A percentile compares a stretch with the other conserved stretches of the same genome.
Conservation (phyloP, 2,113 vertebrate species). For the Notarius lentiginosus region DNA sequence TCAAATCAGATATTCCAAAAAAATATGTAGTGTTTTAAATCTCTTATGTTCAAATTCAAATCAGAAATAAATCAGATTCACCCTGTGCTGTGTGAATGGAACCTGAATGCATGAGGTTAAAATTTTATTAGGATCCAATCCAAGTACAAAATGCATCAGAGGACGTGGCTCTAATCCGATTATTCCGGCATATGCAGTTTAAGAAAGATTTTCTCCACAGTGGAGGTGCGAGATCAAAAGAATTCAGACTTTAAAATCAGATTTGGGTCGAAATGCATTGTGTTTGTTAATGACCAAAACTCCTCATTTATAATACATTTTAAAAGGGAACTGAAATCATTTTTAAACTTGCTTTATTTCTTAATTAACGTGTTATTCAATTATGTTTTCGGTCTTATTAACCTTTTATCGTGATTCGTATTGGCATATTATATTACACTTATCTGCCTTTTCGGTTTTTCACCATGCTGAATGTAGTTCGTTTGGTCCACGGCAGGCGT, state of each 20-base stretch:
- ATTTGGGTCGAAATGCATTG: not conserved
- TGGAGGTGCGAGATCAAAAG: not conserved
- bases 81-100: not conserved
- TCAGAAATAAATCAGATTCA: not conserved
- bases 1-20: not conserved
- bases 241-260: not conserved
- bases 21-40: not conserved
- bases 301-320: not conserved
- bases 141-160: not conserved
- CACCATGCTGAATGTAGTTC: too few relatives aligned
- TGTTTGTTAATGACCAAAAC: not conserved
- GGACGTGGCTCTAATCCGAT: not conserved
- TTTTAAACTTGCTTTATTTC: too few relatives aligned
- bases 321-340: too few relatives aligned
- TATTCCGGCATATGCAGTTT: not conserved
- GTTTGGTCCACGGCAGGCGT: too few relatives aligned
- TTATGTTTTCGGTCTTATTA: too few relatives aligned
- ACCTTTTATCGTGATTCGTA: too few relatives aligned
- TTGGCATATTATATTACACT: too few relatives aligned
- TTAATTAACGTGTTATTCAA: too few relatives aligned
- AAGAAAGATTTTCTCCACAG: not conserved
- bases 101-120: not conserved
- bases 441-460: too few relatives aligned
- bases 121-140: not conserved
- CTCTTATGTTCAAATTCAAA: not conserved